Base-by-base conservation (phyloP, 1,140 invertebrate species). In the Lasaia peninsularis region DNA sequence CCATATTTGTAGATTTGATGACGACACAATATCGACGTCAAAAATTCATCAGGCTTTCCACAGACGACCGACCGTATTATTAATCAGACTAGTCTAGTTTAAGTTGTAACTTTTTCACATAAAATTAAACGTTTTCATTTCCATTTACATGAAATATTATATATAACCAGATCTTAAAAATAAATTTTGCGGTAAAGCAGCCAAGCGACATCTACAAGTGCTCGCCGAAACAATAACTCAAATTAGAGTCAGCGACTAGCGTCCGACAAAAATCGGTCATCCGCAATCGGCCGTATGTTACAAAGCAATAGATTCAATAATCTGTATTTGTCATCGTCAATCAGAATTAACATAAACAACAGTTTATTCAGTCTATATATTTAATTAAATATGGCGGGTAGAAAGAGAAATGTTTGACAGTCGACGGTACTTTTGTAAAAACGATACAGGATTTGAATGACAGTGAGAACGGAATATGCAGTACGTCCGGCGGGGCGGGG, bases 381-480 rank as follows among this genome's bases (percentile, higher is more conserved):
- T 12, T 35, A 12, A 12, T 35, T 35, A 44, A 44, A 20, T 44
- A 44, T 44, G 18, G 40, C 40, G 40, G 40, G 40, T 44, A 44
- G 40, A 44, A 2, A 44, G 4, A 44, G 18, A 44, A 44, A 16
- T 16, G 3, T 44, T 20, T 20, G 11, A 20, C 16, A 14, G 14
- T 1, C 9, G 11, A 20, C 40, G 40, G 40, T 11, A 44, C 16
- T 20, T 44, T 11, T 44, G 1, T 3, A 44, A 20, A 11, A 18
- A 20, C 16, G 11, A 20, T 10, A 20, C 1, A 3, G 11, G 40
- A 10, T 44, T 20, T 20, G 40, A 44, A 44, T 44, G 40, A 44
- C 40, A 44, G 40, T 44, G 40, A 44, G 40, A 44, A 44, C 40
- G 40, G 40, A 44, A 44, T 44, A 44, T 16, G 11, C 18, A 20